phyloP scores from a whole-genome alignment of 2,888 invertebrate species.

The Scaptomyza tumidula region DNA sequence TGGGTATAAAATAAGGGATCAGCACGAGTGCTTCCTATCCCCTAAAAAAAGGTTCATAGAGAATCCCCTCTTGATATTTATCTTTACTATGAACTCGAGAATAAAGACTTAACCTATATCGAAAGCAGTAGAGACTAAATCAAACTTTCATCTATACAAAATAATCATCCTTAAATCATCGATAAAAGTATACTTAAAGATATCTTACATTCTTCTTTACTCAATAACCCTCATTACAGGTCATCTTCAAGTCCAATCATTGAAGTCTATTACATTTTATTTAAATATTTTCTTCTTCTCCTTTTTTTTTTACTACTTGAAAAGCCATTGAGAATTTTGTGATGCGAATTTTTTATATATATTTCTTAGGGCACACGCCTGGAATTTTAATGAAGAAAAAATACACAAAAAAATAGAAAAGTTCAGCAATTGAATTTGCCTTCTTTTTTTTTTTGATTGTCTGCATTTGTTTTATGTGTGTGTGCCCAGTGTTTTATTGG shows the following conservation, averaged over 20 bases:
- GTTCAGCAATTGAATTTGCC: conserved; percentile 31
- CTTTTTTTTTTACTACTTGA: conserved; percentile 1
- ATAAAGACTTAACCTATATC: too few species aligned
- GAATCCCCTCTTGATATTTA: too few species aligned
- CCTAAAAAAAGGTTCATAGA: background rate
- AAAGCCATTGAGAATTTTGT: conserved; percentile 15
- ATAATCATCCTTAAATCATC: too few species aligned
- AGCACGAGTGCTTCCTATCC: background rate
- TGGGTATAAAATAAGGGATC: background rate
- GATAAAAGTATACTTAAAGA: too few species aligned
- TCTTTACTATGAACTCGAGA: too few species aligned
- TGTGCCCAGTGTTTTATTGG: conserved; percentile 20
- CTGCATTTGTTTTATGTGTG: conserved; percentile 38
- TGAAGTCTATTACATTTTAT: background rate
- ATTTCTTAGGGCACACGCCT: conserved; percentile 13
- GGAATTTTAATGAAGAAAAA: conserved; percentile 60
- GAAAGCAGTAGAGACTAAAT: too few species aligned
- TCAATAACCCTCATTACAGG: background rate
- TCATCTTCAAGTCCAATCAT: conserved; percentile 1
- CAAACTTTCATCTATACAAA: too few species aligned
- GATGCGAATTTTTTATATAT: conserved; percentile 39
- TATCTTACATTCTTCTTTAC: background rate
- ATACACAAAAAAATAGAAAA: background rate
- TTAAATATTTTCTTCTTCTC: background rate
- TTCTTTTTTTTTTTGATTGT: background rate